Evolutionary conservation across 1,140 invertebrate genomes (phyloP).

Genomic region (Drosophila carrolli): DNA sequence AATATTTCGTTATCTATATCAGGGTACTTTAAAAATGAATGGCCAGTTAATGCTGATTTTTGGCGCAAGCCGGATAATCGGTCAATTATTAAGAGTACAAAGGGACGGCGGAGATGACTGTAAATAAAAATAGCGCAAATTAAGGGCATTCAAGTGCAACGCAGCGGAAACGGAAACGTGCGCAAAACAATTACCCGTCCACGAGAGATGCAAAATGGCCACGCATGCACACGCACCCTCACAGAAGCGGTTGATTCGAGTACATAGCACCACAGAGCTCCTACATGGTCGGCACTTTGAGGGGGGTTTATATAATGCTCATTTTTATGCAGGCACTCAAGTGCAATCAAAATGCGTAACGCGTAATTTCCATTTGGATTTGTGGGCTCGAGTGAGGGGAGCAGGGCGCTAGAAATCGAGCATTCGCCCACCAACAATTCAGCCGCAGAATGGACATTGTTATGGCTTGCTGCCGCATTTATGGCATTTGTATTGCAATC

Average conservation of each 20-base stretch:
- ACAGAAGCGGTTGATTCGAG: constrained; percentile 9
- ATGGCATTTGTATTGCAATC: constrained; percentile 42
- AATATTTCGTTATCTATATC: too few species aligned
- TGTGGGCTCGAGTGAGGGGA: not conserved
- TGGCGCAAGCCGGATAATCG: constrained; percentile 45
- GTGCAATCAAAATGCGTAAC: constrained; percentile 78
- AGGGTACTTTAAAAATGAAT: too few species aligned
- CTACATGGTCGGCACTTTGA: constrained; percentile 59
- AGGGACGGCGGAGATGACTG: constrained; percentile 33
- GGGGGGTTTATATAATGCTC: constrained; percentile 67
- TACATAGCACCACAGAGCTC: constrained; percentile 32
- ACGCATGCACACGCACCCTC: constrained; percentile 5
- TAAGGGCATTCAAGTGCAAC: constrained; percentile 75
- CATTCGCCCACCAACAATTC: constrained; percentile 36
- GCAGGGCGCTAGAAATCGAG: not conserved
- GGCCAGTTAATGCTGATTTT: not conserved
- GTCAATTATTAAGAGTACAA: constrained; percentile 56
- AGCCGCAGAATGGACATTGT: constrained; percentile 66
- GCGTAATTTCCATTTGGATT: constrained; percentile 65
- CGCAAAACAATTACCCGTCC: constrained; percentile 72
- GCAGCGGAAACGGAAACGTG: constrained; percentile 78
- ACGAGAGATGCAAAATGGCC: constrained; percentile 33
- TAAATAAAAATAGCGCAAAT: constrained; percentile 73
- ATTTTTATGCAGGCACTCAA: constrained; percentile 77
- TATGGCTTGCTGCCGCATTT: constrained; percentile 37